These are phyloP conservation scores for Gonioctena quinquepunctata DNA, from an alignment of 1,140 invertebrate species.

Conservation along the genomic window DNA sequence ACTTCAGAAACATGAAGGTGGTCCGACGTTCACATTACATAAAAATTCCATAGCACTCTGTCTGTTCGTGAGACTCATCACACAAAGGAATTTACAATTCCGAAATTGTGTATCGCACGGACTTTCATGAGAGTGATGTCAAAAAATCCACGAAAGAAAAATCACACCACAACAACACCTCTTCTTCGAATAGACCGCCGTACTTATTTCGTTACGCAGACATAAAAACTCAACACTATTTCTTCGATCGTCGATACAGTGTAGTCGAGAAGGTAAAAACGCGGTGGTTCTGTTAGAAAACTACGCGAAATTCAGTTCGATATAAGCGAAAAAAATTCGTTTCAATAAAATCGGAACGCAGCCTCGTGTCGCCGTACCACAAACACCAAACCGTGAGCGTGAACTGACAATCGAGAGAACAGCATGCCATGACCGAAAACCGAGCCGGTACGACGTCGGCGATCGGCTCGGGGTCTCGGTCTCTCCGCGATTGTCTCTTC, in stretches of 20 bases:
- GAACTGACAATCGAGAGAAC: constrained; percentile 30
- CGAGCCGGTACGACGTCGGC: constrained; percentile 20
- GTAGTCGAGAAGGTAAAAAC: constrained; percentile 22
- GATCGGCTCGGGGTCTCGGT: constrained; percentile 5
- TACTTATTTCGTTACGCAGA: not conserved
- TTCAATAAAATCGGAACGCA: constrained; percentile 5
- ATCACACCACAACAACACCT: constrained; percentile 7
- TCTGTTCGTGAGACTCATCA: constrained; percentile 31
- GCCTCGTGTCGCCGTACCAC: constrained; percentile 4
- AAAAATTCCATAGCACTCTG: constrained; percentile 36
- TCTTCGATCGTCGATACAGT: constrained; percentile 9
- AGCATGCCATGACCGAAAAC: constrained; percentile 36
- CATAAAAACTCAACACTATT: constrained; percentile 21
- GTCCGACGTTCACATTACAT: constrained; percentile 36
- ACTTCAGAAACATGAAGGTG: constrained; percentile 37
- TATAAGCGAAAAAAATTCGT: constrained; percentile 14
- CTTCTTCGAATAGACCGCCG: not conserved
- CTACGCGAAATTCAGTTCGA: constrained; percentile 10
- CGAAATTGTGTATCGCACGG: constrained; percentile 15
- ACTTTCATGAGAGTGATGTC: not conserved
- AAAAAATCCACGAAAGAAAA: constrained; percentile 6
- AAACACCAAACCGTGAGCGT: constrained; percentile 14
- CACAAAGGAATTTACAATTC: constrained; percentile 17
- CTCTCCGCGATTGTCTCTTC: constrained; percentile 21
- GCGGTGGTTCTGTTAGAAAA: not conserved